Evolutionary conservation across 2,888 invertebrate genomes (phyloP), one percentile per base, ranked within the genome.

Genomic region (Charanyca ferruginea): DNA sequence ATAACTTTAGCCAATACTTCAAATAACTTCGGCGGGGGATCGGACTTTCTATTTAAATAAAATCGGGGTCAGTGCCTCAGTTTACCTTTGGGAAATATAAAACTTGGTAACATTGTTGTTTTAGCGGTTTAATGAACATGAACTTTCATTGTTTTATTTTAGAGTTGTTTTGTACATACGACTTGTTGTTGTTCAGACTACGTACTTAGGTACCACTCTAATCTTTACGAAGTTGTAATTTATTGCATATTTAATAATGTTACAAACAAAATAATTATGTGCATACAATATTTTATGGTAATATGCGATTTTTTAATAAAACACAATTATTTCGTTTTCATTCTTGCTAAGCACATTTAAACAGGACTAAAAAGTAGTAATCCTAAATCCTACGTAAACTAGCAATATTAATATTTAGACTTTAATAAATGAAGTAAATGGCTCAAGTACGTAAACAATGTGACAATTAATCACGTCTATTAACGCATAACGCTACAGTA

Each of bases 41-140:
- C 62, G 47, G 25, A 66, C 61, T 74, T 70, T 79, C 59, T 84
- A 66, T 82, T 83, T 83, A 84, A 83, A 82, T 83, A 80, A 83
- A 83, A 80, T 63, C 75, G 48, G 53, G 54, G 66, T 58, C 63
- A 73, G 54, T 49, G 59, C 69, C 57, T 68, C 54, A 42, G 63
- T 41, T 63, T 67, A 76, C 84, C 79, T 84, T 76, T 80, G 81
- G 83, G 77, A 73, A 79, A 84, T 80, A 80, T 75, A 72, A 73
- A 74, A 73, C 66, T 78, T 83, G 59, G 49, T 49, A 69, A 72
- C 66, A 75, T 66, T 77, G 75, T 77, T 82, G 73, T 73, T 83
- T 70, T 62, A 72, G 70, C 72, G 69, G 62, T 72, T 74, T 79
- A 81, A 79, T 66, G 66, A 79, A 83, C 62, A 66, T 68, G 54